phyloP scores from a whole-genome alignment of 2,888 invertebrate species.

The Spilosoma lubricipeda region DNA sequence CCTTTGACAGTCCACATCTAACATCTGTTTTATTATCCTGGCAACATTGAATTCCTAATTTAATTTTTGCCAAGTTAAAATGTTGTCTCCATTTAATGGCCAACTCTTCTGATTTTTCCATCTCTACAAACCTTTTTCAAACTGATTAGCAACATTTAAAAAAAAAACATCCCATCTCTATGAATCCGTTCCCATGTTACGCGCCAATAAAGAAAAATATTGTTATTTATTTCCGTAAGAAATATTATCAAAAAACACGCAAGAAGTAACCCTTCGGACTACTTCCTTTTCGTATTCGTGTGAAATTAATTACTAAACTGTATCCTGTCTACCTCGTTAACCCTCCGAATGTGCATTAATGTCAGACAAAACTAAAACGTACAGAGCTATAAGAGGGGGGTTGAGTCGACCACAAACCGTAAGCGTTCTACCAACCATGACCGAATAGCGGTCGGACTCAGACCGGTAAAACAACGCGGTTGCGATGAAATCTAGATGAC shows the following conservation, averaged over 20 bases:
- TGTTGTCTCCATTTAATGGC: background rate
- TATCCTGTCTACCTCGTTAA: slow-evolving; percentile 24
- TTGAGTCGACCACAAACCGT: slow-evolving; percentile 55
- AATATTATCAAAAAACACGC: background rate
- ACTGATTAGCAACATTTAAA: background rate
- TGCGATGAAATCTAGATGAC: slow-evolving; percentile 17
- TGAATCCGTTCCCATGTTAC: background rate
- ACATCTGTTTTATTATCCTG: too few relatives aligned
- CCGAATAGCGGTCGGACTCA: slow-evolving; percentile 59
- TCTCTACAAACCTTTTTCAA: background rate
- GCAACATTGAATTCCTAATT: too few relatives aligned
- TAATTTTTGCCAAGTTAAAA: background rate
- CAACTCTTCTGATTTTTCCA: background rate
- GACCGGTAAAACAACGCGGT: slow-evolving; percentile 45
- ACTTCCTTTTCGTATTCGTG: background rate
- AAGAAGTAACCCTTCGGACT: background rate
- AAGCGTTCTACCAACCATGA: slow-evolving; percentile 60
- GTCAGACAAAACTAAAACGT: slow-evolving; percentile 36
- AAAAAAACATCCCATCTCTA: background rate
- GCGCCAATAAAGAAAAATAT: background rate
- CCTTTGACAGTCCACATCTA: too few relatives aligned
- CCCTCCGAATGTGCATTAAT: slow-evolving; percentile 17
- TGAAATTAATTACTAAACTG: slow-evolving; percentile 9
- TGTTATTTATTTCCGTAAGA: background rate
- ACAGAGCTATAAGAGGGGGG: slow-evolving; percentile 25